A percentile compares a stretch with the other conserved stretches of the same genome.
phyloP scores from a whole-genome alignment of 2,797 vertebrate genomes.

The Parauchenoglanis ngamensis region DNA sequence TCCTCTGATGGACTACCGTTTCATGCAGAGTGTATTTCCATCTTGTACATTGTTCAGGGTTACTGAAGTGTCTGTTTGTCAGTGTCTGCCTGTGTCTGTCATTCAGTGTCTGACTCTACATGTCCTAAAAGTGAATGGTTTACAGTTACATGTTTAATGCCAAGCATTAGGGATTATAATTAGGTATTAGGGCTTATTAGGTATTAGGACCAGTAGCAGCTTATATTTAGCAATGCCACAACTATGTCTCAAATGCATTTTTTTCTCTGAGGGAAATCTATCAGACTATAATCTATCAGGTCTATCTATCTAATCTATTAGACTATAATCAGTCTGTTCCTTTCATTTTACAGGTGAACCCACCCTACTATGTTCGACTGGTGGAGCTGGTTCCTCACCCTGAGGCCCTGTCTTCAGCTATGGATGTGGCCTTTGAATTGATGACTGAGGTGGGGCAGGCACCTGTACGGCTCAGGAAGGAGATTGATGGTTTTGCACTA shows the following conservation, averaged over 20 bases:
- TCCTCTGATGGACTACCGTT: too few species aligned
- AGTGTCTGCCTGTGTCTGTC: background rate
- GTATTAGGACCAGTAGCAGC: background rate
- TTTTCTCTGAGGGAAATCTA: slow-evolving; percentile 1
- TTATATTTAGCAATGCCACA: slow-evolving; percentile 22
- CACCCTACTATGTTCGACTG: slow-evolving; percentile 89
- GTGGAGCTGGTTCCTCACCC: slow-evolving; percentile 97
- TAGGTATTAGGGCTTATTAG: background rate
- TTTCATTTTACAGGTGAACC: slow-evolving; percentile 83
- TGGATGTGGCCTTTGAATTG: slow-evolving; percentile 80
- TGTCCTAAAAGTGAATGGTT: slow-evolving; percentile 12
- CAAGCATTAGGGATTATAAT: slow-evolving; percentile 23
- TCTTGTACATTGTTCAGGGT: background rate
- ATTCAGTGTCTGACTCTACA: background rate
- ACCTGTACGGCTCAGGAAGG: slow-evolving; percentile 84
- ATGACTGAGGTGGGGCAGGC: slow-evolving; percentile 90
- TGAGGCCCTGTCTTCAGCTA: slow-evolving; percentile 76
- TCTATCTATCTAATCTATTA: background rate
- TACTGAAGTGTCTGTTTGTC: background rate
- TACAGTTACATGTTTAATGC: slow-evolving; percentile 44
- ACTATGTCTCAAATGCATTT: background rate
- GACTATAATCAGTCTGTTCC: background rate
- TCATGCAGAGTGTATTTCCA: background rate
- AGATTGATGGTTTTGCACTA: slow-evolving; percentile 90
- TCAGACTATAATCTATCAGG: background rate